Percentiles rank a stretch among this genome's conserved stretches.
Evolutionary conservation across 1,140 invertebrate genomes (phyloP).

Genomic region (Sycophaga agraensis): DNA sequence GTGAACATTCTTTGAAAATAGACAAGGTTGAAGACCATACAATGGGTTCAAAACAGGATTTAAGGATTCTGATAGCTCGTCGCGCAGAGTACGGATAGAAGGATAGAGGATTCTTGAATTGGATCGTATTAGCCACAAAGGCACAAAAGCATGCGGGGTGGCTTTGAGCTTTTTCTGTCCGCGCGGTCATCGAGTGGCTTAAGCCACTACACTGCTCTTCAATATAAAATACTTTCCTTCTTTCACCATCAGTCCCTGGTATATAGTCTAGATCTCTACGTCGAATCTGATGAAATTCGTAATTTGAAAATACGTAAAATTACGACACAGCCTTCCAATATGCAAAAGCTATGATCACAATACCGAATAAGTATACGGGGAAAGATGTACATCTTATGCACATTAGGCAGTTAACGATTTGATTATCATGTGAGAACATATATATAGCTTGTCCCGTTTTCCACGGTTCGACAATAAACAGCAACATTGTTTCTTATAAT

Average conservation of each 20-base stretch:
- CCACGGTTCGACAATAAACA: too few species aligned
- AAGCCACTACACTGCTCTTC: slow-evolving; percentile 24
- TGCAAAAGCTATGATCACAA: too few species aligned
- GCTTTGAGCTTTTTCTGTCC: slow-evolving; percentile 36
- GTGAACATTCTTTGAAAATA: too few species aligned
- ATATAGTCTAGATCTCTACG: background rate
- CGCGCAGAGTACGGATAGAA: background rate
- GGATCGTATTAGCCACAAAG: slow-evolving; percentile 44
- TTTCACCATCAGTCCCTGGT: background rate
- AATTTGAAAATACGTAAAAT: too few species aligned
- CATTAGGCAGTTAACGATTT: too few species aligned
- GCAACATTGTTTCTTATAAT: too few species aligned
- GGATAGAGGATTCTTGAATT: slow-evolving; percentile 35
- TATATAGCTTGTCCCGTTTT: too few species aligned
- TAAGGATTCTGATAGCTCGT: slow-evolving; percentile 17
- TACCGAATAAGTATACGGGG: too few species aligned
- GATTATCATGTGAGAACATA: too few species aligned
- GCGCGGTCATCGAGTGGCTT: slow-evolving; percentile 32
- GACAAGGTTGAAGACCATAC: too few species aligned
- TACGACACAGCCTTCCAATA: too few species aligned
- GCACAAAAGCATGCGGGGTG: slow-evolving; percentile 33
- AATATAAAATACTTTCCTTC: slow-evolving; percentile 30
- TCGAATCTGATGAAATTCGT: slow-evolving; percentile 2
- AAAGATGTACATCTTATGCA: too few species aligned
- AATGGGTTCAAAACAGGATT: slow-evolving; percentile 43